Base-by-base conservation (phyloP, 2,113 vertebrate genomes). In the Mola mola region DNA sequence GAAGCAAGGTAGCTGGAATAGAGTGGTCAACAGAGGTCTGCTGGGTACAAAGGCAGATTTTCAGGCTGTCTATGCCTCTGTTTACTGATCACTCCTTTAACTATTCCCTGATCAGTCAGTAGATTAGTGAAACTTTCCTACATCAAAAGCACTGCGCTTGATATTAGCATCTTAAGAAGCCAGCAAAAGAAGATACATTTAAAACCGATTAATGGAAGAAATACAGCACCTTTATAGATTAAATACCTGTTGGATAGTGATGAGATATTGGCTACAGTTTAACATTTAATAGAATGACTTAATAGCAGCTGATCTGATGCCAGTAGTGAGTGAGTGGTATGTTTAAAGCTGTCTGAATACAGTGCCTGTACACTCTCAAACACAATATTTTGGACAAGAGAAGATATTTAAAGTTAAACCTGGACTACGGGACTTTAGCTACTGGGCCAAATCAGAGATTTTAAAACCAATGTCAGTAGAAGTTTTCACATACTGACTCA, bases 101-200 rank as follows among this genome's bases (percentile, higher is more conserved):
- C 1, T 75, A 66, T 71, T 71, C 56, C 40, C 21, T 66, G 44
- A 52, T 58, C 38, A 17, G 33, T 41, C 17, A 43, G 36, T 2
- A 61, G 43, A 69, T 65, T 56, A 57, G n/a, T 57, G 22, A 31
- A 61, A 44, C 64, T 5, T 63, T 31, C 38, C 44, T 20, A 31
- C 43, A 38, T 25, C 5, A 8, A 20, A 44, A 53, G 52, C 29
- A 53, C 13, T 13, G 8, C 25, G 47, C 21, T 10, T 42, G 24
- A 50, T 44, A 56, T 41, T 41, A 42, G 6, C 16, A 44, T 21
- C 11, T 22, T 4, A 15, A 31, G 25, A 28, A 40, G 41, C 9
- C 12, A 4, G 19, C 4, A n/a, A 47, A 8, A 43, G n/a, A 19
- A 33, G 15, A 6, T 41, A 12, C 3, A 25, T 34, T 43, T 41